These are phyloP conservation scores for Nezara viridula DNA, from an alignment of 2,888 invertebrate species.

Conservation along the genomic window DNA sequence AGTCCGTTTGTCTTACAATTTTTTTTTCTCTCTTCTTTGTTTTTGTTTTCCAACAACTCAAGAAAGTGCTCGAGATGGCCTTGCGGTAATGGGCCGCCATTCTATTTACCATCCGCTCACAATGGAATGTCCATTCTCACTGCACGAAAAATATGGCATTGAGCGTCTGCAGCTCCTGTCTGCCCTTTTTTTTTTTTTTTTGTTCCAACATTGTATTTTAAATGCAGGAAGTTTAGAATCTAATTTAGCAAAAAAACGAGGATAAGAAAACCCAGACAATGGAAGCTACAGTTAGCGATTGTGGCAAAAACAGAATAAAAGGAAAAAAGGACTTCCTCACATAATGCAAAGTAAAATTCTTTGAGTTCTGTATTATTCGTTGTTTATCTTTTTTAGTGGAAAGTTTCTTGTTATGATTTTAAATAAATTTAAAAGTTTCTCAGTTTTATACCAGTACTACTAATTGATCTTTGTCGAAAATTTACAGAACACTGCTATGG, in stretches of 20 bases:
- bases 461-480: no score
- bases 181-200: not conserved
- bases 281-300: not conserved
- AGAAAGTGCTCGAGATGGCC: not conserved
- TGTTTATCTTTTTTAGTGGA: no score
- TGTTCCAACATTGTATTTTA: not conserved
- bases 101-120: not conserved
- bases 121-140: not conserved
- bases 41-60: not conserved
- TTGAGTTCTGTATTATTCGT: not conserved
- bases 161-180: not conserved
- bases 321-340: not conserved
- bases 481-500: no score
- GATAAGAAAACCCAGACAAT: not conserved
- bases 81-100: not conserved
- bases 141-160: constrained; percentile 8
- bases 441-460: no score
- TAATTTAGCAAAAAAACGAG: not conserved
- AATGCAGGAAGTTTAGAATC: not conserved
- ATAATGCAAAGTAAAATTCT: not conserved
- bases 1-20: constrained; percentile 1
- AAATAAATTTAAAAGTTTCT: no score
- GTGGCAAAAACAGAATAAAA: not conserved
- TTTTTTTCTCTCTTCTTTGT: not conserved
- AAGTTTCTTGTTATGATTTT: no score